Conservation (phyloP, 2,113 vertebrate genomes). For the Nesogale talazaci region DNA sequence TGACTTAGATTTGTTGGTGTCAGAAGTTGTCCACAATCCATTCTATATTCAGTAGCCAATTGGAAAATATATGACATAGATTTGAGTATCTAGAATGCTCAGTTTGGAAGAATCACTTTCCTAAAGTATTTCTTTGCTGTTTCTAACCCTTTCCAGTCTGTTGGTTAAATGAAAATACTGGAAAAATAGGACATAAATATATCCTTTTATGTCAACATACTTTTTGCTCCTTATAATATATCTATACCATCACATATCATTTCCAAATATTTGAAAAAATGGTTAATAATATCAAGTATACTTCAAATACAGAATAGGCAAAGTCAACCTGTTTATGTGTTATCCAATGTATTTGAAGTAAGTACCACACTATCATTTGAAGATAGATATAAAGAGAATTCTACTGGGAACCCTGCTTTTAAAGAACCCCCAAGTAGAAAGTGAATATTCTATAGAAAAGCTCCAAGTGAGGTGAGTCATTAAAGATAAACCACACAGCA, state of each 20-base stretch:
- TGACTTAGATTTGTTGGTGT: too few species aligned
- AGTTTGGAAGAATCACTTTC: not conserved
- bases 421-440: conserved; percentile 36
- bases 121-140: not conserved
- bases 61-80: not conserved
- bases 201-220: not conserved
- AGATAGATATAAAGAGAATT: not conserved
- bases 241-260: not conserved
- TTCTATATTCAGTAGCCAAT: not conserved
- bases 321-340: too few species aligned
- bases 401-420: not conserved
- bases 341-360: too few species aligned
- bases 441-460: not conserved
- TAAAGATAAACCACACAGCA: not conserved
- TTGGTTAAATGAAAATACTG: not conserved
- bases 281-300: not conserved
- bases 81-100: not conserved
- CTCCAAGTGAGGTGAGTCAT: not conserved
- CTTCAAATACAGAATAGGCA: not conserved
- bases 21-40: too few species aligned
- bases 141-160: not conserved
- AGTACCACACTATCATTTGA: not conserved
- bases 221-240: not conserved
- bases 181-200: not conserved
- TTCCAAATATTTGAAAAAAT: not conserved